Evolutionary conservation across 92 coral and sea anemone species (phyloP), one percentile per base, ranked within the genome.

Genomic region (Phymanthus crucifer): DNA sequence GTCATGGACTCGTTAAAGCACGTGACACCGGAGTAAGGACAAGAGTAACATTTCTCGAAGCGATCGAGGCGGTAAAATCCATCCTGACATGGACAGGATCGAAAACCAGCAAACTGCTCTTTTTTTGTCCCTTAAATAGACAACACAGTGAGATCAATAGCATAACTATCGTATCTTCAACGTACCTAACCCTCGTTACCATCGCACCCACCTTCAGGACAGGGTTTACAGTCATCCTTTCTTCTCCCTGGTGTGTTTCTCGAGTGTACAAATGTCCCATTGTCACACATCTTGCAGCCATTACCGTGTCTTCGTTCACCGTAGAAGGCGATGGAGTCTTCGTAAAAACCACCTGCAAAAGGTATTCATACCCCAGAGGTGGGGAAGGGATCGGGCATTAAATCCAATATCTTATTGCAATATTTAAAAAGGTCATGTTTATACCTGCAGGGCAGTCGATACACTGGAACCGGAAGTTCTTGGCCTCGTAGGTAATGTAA

Each of bases 31-130:
- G 7, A 43, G 48, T 43, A 13, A 1, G 48, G 48, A 43, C 48
- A 43, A 43, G 48, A 10, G 48, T 43, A 3, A 68, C 87, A 87
- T 36, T 54, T 73, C 19, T 80, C 90, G 17, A 87, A 87, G 45
- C 90, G 83, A 40, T 58, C 45, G 16, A 37, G 35, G 1, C 90
- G 86, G 36, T 87, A 76, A 27, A 71, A 82, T 0, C 70, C 50
- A 4, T 76, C 32, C 23, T 74, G 68, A 21, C 90, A 87, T 45
- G 26, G 76, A 65, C 90, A 87, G 24, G 90, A 87, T 76, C 87
- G 38, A 73, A 36, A 71, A 7, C 90, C 90, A 8, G 90, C 81
- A 24, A 32, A 23, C 26, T 33, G 66, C 21, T 82, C 72, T 0
- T 78, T 87, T n/a, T 27, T 66, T 57, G 90, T 87, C 4, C 87